phyloP scores from a whole-genome alignment of 2,888 invertebrate species.

The Agrilus cyanescens region DNA sequence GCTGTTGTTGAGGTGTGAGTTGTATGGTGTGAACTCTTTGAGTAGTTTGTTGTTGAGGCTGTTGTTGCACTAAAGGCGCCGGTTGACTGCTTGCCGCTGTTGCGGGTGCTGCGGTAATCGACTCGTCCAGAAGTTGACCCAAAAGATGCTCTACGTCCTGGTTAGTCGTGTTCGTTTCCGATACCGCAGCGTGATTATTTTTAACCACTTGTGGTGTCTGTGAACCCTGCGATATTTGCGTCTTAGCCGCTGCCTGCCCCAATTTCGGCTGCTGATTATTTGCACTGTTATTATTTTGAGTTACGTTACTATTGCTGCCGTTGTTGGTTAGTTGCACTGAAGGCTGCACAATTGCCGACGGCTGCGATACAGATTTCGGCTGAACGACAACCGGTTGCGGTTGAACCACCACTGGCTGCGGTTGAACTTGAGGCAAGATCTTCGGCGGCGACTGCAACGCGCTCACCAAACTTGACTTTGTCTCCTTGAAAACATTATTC shows the following conservation, averaged over 20 bases:
- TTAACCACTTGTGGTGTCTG: slow-evolving; percentile 12
- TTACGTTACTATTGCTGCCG: slow-evolving; percentile 9
- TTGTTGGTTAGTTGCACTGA: slow-evolving; percentile 28
- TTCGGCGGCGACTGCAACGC: slow-evolving; percentile 25
- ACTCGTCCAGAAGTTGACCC: slow-evolving; percentile 31
- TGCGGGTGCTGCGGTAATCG: slow-evolving; percentile 10
- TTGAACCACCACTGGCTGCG: slow-evolving; percentile 15
- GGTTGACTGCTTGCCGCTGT: slow-evolving; percentile 10
- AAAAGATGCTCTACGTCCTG: slow-evolving; percentile 31
- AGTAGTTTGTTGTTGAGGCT: slow-evolving; percentile 21
- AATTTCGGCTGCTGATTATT: slow-evolving; percentile 16
- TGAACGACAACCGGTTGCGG: slow-evolving; percentile 10
- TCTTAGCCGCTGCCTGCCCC: slow-evolving; percentile 11
- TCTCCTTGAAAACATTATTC: slow-evolving; percentile 17
- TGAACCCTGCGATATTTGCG: slow-evolving; percentile 3
- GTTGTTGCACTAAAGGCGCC: slow-evolving; percentile 11
- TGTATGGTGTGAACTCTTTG: slow-evolving; percentile 63
- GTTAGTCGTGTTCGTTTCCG: slow-evolving; percentile 20
- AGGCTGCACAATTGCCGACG: slow-evolving; percentile 20
- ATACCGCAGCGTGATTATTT: slow-evolving; percentile 4
- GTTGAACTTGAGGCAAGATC: slow-evolving; percentile 24
- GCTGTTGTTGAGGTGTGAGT: slow-evolving; percentile 59
- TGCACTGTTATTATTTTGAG: slow-evolving; percentile 11
- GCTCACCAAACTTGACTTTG: slow-evolving; percentile 19
- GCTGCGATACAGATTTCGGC: slow-evolving; percentile 14